These are phyloP conservation scores for Arge pagana DNA, from an alignment of 2,888 invertebrate genomes.

Conservation along the genomic window DNA sequence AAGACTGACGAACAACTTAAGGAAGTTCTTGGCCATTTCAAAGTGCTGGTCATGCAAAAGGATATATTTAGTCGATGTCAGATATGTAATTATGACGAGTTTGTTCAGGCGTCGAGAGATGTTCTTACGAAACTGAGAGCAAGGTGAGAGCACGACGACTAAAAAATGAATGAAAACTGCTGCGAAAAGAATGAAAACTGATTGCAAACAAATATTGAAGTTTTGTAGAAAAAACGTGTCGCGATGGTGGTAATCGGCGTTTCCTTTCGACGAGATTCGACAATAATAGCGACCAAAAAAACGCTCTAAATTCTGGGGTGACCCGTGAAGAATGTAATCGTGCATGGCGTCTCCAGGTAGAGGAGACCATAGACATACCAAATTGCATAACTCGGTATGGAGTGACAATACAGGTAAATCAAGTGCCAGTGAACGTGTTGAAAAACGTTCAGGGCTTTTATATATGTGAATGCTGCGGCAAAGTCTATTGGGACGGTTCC, in stretches of 20 bases:
- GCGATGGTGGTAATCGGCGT: no score
- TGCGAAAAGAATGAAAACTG: no score
- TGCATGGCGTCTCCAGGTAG: conserved; percentile 48
- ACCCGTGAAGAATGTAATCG: conserved; percentile 28
- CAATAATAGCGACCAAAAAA: no score
- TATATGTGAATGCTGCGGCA: conserved; percentile 75
- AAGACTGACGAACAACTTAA: conserved; percentile 67
- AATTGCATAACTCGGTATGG: conserved; percentile 63
- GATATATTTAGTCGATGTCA: conserved; percentile 76
- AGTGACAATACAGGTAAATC: conserved; percentile 62
- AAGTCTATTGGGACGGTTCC: conserved; percentile 72
- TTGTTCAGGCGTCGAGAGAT: conserved; percentile 55
- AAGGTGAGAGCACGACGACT: conserved; percentile 35
- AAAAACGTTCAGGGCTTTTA: conserved; percentile 64
- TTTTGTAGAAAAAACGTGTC: no score
- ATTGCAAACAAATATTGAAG: no score
- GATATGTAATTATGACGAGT: conserved; percentile 61
- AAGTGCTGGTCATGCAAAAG: conserved; percentile 65
- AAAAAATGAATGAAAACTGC: no score
- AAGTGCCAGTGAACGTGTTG: conserved; percentile 58
- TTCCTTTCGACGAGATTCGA: no score
- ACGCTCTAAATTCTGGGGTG: no score
- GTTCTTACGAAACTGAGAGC: conserved; percentile 53
- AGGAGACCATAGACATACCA: conserved; percentile 52
- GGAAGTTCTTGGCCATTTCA: conserved; percentile 70